Percentiles rank a stretch among this genome's conserved stretches.
Evolutionary conservation across 2,113 vertebrate genomes (phyloP).

Genomic region (Sigmodon hispidus): DNA sequence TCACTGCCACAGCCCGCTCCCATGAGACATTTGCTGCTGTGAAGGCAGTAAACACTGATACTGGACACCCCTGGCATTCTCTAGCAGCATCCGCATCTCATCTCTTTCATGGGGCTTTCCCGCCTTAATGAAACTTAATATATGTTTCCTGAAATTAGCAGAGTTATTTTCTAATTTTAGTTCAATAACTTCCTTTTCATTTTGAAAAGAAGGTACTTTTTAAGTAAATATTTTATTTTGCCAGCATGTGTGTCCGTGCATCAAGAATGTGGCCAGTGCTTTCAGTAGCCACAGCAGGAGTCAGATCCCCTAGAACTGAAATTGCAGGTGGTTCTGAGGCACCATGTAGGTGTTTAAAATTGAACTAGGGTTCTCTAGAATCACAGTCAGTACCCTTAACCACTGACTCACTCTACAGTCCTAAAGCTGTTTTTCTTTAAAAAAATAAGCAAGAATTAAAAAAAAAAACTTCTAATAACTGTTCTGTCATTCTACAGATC

Average conservation of each 20-base stretch:
- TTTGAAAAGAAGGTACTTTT: background rate
- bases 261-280: background rate
- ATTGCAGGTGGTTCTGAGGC: background rate
- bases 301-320: background rate
- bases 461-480: background rate
- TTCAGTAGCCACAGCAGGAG: background rate
- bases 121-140: background rate
- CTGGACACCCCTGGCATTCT: background rate
- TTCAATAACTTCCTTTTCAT: background rate
- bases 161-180: background rate
- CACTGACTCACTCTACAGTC: background rate
- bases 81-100: background rate
- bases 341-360: background rate
- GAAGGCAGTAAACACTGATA: background rate
- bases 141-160: background rate
- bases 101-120: background rate
- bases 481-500: background rate
- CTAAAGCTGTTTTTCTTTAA: background rate
- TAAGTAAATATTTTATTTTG: background rate
- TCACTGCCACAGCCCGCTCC: background rate
- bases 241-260: background rate
- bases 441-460: conserved; percentile 4
- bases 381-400: background rate
- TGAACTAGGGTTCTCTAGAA: background rate
- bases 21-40: background rate